Evolutionary conservation across 2,888 invertebrate species (phyloP).

Genomic region (Portevinia maculata): DNA sequence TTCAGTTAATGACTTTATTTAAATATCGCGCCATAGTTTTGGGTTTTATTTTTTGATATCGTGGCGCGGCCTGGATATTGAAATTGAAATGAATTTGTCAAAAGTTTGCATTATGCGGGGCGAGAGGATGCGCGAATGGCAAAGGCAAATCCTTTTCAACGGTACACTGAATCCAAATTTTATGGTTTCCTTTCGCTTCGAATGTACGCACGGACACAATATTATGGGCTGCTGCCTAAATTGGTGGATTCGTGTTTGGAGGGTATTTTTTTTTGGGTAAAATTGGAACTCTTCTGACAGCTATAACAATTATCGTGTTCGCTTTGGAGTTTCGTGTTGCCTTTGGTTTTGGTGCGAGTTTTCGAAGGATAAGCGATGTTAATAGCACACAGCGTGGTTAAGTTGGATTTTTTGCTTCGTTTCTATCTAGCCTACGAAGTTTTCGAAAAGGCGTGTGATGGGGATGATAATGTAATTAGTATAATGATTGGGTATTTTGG

Average conservation of each 20-base stretch:
- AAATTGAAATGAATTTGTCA: constrained; percentile 58
- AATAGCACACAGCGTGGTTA: constrained; percentile 35
- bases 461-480: constrained; percentile 57
- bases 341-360: constrained; percentile 13
- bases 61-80: constrained; percentile 5
- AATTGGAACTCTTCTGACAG: constrained; percentile 28
- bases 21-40: constrained; percentile 48
- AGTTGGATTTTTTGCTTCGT: background rate
- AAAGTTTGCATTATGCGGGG: constrained; percentile 11
- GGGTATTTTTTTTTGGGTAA: background rate
- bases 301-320: constrained; percentile 54
- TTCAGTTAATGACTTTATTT: constrained; percentile 65
- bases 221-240: constrained; percentile 9
- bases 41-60: constrained; percentile 26
- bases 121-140: background rate
- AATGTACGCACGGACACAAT: constrained; percentile 13
- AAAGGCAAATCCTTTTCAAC: constrained; percentile 11
- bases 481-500: constrained; percentile 28
- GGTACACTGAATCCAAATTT: constrained; percentile 37
- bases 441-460: constrained; percentile 30
- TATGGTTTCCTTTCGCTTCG: constrained; percentile 35
- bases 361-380: constrained; percentile 39
- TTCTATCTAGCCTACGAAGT: constrained; percentile 1
- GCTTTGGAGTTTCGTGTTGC: constrained; percentile 25
- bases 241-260: background rate